Evolutionary conservation across 1,140 invertebrate species (phyloP), one percentile per base, ranked within the genome.

Genomic region (Nylanderia fulva): DNA sequence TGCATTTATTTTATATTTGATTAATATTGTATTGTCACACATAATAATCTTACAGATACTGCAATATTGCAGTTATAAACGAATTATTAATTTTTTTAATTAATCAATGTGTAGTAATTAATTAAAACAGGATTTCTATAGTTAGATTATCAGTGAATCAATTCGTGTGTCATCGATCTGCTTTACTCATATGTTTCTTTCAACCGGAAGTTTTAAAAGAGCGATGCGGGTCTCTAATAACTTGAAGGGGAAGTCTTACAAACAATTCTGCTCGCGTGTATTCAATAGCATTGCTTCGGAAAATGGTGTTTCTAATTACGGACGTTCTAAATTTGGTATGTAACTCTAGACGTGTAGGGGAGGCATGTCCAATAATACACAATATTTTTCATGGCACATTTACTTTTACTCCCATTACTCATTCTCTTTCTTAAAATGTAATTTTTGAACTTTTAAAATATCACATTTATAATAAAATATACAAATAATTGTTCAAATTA

Each of bases 231-330:
- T 18, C 42, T n/a, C 4, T 9, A 24, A 24, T 42, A 66, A 36
- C 27, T 36, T 66, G 13, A 29, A 77, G 75, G 60, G 60, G 75
- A 52, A 52, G 36, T 64, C 74, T 27, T 64, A 77, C 60, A 77
- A 77, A 52, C 75, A 66, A 52, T 77, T 66, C 75, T n/a, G 27
- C 13, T 36, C n/a, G 42, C 58, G 42, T 24, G 27, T 33, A 77
- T 77, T 77, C 39, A 42, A 77, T 66, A 29, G 2, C 36, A 42
- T 42, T 42, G 60, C 75, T 77, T 66, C 21, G 29, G 21, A 77
- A 77, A 77, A 77, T 77, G 27, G 36, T 52, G 75, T 61, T 77
- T 66, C 75, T 77, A 77, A 77, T 77, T 77, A 52, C 42, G 42
- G 75, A 66, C n/a, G n/a, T 33, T 66, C 60, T 77, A 77, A 77